Evolutionary conservation across 92 coral and sea anemone genomes (phyloP).

Genomic region (Palythoa caribaeorum): DNA sequence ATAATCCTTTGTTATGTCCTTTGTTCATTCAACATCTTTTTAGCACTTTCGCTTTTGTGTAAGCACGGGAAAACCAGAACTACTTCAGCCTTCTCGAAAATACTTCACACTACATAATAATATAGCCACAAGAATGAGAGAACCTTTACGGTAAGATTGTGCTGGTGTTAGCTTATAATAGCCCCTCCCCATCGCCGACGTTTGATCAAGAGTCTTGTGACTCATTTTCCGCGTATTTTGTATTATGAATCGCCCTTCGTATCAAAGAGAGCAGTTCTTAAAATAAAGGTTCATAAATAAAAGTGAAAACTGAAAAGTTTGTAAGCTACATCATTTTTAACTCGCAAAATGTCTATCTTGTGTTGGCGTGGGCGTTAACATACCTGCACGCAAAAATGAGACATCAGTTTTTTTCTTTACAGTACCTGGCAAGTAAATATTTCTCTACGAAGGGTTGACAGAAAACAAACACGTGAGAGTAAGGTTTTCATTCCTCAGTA

Average conservation of each 20-base stretch:
- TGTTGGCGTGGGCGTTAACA: conserved; percentile 15
- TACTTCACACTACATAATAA: background rate
- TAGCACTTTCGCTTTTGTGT: conserved; percentile 12
- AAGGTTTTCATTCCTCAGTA: background rate
- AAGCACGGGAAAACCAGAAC: background rate
- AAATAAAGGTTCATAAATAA: background rate
- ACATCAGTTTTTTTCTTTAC: conserved; percentile 1
- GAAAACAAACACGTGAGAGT: background rate
- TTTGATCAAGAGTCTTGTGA: background rate
- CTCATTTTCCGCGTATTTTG: background rate
- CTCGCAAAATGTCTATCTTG: background rate
- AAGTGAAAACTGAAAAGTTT: background rate
- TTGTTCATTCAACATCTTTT: conserved; percentile 30
- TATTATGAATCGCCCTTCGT: background rate
- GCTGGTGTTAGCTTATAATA: conserved; percentile 35
- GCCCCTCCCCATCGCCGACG: background rate
- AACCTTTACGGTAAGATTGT: background rate
- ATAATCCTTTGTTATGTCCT: conserved; percentile 12
- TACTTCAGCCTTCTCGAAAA: background rate
- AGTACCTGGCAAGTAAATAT: conserved; percentile 12
- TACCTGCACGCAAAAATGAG: background rate
- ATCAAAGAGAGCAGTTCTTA: background rate
- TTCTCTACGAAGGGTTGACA: conserved; percentile 14
- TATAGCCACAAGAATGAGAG: background rate
- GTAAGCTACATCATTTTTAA: background rate